Conservation (phyloP, 2,113 vertebrate species). For the Plotosus lineatus region DNA sequence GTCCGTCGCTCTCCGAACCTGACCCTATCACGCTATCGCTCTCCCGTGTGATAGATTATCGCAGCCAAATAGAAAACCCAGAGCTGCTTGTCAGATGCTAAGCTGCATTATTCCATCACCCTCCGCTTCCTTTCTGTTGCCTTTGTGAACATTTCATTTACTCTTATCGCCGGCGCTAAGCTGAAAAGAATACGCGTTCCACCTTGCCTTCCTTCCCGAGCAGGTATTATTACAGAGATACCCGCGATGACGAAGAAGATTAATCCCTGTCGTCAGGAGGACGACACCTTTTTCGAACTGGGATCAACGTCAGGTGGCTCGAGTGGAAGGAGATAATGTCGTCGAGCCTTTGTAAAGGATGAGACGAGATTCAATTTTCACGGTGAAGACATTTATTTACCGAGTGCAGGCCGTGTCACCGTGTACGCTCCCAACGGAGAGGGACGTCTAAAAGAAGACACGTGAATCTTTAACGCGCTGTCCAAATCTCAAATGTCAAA, state of each 20-base stretch:
- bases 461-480: slow-evolving; percentile 70
- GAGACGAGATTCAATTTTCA: slow-evolving; percentile 74
- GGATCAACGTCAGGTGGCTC: slow-evolving; percentile 81
- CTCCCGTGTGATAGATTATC: slow-evolving; percentile 80
- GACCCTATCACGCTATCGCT: neutral
- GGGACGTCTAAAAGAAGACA: slow-evolving; percentile 39
- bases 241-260: slow-evolving; percentile 80
- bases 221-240: slow-evolving; percentile 89
- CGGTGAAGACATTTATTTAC: slow-evolving; percentile 18
- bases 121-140: slow-evolving; percentile 58
- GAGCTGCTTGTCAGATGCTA: slow-evolving; percentile 70
- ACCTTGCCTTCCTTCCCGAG: slow-evolving; percentile 80
- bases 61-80: slow-evolving; percentile 87
- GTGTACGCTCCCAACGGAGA: neutral
- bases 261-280: slow-evolving; percentile 90
- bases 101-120: slow-evolving; percentile 64
- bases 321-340: slow-evolving; percentile 87
- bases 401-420: neutral
- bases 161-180: slow-evolving; percentile 95
- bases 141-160: slow-evolving; percentile 99
- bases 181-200: slow-evolving; percentile 53
- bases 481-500: slow-evolving; percentile 71
- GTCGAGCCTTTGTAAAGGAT: slow-evolving; percentile 80
- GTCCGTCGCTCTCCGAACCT: neutral
- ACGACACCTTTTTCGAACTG: slow-evolving; percentile 90